Evolutionary conservation across 2,113 vertebrate species (phyloP).

Genomic region (Serilophus lunatus): DNA sequence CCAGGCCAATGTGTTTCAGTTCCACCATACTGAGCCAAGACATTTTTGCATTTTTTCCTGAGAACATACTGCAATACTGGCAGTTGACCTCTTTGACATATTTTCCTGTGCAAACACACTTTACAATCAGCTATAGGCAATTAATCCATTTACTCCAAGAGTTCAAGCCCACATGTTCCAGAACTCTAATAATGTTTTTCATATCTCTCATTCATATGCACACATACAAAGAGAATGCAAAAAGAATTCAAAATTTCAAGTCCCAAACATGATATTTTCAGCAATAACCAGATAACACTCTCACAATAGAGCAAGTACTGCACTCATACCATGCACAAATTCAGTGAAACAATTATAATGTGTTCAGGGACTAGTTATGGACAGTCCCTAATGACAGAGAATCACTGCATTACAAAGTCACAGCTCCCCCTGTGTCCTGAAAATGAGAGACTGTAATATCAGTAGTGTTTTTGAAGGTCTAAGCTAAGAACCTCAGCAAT

Average conservation of each 20-base stretch:
- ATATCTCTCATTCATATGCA: background rate
- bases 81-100: background rate
- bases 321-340: background rate
- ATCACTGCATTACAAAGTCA: background rate
- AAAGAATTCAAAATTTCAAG: background rate
- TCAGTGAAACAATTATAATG: background rate
- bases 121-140: background rate
- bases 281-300: background rate
- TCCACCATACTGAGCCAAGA: background rate
- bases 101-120: background rate
- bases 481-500: background rate
- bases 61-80: background rate
- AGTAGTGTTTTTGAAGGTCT: background rate
- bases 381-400: background rate
- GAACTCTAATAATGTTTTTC: background rate
- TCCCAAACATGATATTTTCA: background rate
- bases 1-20: background rate
- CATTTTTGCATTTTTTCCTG: background rate
- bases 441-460: background rate
- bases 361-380: rapidly evolving
- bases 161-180: background rate
- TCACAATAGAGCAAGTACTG: background rate
- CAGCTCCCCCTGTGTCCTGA: background rate
- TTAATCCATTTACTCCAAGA: background rate
- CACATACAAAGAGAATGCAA: background rate